Evolutionary conservation across 2,113 vertebrate genomes (phyloP).

Genomic region (Melanotaenia duboulayi): DNA sequence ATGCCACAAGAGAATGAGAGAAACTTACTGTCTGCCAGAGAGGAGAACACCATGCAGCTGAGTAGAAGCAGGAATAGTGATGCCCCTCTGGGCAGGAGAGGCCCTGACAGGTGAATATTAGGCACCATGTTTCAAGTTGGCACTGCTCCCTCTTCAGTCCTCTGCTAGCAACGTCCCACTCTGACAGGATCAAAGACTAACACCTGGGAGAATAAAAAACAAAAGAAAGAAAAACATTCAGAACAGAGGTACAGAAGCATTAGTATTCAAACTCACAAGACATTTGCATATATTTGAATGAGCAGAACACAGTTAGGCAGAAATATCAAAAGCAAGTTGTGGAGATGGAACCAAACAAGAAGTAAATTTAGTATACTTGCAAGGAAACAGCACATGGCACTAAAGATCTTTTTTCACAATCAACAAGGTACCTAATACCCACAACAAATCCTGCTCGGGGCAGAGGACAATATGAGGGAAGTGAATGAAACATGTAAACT

Average conservation of each 20-base stretch:
- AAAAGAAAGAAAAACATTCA: slow-evolving; percentile 18
- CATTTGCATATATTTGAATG: slow-evolving; percentile 77
- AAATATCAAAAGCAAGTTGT: slow-evolving; percentile 50
- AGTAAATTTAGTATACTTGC: slow-evolving; percentile 36
- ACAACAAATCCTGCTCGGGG: slow-evolving; percentile 52
- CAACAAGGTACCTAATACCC: slow-evolving; percentile 43
- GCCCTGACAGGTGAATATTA: slow-evolving; percentile 80
- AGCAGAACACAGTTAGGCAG: slow-evolving; percentile 51
- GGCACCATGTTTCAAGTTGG: slow-evolving; percentile 91
- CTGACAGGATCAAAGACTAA: slow-evolving; percentile 85
- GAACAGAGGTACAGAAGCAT: slow-evolving; percentile 52
- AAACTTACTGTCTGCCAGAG: slow-evolving; percentile 90
- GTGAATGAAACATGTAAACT: slow-evolving; percentile 34
- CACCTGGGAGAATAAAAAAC: slow-evolving; percentile 77
- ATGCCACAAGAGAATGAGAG: slow-evolving; percentile 7
- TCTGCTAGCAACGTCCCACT: slow-evolving; percentile 77
- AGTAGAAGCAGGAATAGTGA: slow-evolving; percentile 85
- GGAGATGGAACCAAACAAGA: slow-evolving; percentile 37
- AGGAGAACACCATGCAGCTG: slow-evolving; percentile 84
- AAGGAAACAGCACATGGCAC: slow-evolving; percentile 41
- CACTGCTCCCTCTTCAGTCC: slow-evolving; percentile 84
- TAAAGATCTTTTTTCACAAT: slow-evolving; percentile 47
- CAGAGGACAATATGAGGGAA: slow-evolving; percentile 31
- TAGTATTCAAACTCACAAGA: slow-evolving; percentile 57
- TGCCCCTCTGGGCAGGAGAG: slow-evolving; percentile 75